Conservation (phyloP, 53 echinoderm and acorn worm species). For the Crossaster papposus region DNA sequence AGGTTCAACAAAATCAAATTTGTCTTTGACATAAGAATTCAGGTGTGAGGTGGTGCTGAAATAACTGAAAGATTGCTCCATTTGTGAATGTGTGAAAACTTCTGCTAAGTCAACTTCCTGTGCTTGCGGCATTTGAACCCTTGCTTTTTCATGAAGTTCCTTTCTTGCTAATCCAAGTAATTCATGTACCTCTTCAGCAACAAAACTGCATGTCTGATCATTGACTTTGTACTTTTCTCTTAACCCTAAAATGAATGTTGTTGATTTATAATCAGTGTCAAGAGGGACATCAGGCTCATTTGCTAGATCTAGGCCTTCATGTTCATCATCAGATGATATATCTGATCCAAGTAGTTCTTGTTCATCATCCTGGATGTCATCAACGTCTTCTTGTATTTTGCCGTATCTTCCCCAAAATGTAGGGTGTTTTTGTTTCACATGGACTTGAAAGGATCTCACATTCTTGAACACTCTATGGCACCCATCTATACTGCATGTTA, state of each 20-base stretch:
- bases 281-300: background rate
- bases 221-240: constrained; percentile 4
- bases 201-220: constrained; percentile 17
- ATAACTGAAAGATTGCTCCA: background rate
- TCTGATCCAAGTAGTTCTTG: background rate
- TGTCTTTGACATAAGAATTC: constrained; percentile 26
- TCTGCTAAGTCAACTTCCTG: background rate
- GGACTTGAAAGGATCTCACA: background rate
- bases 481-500: background rate
- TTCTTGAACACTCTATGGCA: background rate
- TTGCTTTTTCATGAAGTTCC: background rate
- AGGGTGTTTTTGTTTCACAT: constrained; percentile 6
- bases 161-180: constrained; percentile 7
- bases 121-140: background rate
- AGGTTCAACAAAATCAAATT: constrained; percentile 48
- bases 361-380: background rate
- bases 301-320: background rate
- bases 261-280: constrained; percentile 1
- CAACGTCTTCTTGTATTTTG: background rate
- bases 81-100: constrained; percentile 4
- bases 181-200: constrained; percentile 10
- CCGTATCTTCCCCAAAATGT: background rate
- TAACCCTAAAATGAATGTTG: constrained; percentile 17
- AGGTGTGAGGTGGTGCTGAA: background rate
- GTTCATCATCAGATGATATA: background rate